Evolutionary conservation across 2,797 vertebrate genomes (phyloP).

Genomic region (Poeciliopsis paucimaculata): DNA sequence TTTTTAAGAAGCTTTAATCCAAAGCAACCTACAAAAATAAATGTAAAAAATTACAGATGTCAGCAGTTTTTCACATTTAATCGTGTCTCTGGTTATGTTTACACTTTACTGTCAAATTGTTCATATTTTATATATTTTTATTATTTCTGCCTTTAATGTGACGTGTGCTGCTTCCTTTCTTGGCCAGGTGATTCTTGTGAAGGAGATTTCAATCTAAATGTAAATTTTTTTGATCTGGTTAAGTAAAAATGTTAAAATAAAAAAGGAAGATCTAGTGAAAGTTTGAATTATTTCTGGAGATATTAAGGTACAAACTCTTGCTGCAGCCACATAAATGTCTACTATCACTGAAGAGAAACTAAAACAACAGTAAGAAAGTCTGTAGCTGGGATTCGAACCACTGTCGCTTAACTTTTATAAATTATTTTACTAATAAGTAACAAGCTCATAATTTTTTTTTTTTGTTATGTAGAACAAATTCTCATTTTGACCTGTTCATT

Average conservation of each 20-base stretch:
- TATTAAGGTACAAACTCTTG: neutral
- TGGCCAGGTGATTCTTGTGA: no score
- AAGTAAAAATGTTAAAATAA: neutral
- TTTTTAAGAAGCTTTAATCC: neutral
- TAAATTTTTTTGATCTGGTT: no score
- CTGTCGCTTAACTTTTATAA: neutral
- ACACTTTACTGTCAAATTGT: no score
- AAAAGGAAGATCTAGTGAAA: neutral
- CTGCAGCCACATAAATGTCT: neutral
- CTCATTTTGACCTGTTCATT: no score
- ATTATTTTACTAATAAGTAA: neutral
- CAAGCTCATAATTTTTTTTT: neutral
- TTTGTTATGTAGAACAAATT: no score
- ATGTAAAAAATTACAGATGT: neutral
- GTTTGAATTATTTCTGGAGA: neutral
- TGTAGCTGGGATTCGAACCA: neutral
- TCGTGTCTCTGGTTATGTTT: no score
- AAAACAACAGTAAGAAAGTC: neutral
- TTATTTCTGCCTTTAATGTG: no score
- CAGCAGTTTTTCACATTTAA: no score
- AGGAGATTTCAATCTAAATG: no score
- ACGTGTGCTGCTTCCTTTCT: no score
- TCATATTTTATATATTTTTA: no score
- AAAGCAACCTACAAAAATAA: neutral
- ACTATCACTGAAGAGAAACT: neutral